Conservation (phyloP, 2,113 vertebrate species). For the Pelusios castaneus region DNA sequence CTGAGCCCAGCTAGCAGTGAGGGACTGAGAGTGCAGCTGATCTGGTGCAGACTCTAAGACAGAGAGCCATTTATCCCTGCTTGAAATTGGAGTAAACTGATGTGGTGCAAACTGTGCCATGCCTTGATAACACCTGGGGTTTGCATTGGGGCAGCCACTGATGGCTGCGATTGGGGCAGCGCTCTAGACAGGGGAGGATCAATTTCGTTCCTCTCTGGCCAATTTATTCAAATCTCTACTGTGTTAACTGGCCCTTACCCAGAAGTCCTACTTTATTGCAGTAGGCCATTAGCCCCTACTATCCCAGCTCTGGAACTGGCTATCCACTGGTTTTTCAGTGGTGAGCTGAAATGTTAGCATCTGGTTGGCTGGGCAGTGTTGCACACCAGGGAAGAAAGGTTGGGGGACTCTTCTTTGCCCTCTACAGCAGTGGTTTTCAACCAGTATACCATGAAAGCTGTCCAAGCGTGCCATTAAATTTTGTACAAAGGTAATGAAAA, state of each 20-base stretch:
- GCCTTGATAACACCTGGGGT: too few relatives aligned
- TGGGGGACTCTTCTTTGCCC: neutral
- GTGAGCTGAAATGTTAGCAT: neutral
- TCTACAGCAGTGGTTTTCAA: too few relatives aligned
- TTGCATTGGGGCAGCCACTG: too few relatives aligned
- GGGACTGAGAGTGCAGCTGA: neutral
- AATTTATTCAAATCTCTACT: neutral
- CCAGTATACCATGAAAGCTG: too few relatives aligned
- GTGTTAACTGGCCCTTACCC: neutral
- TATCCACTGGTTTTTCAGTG: neutral
- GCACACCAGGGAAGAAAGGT: neutral
- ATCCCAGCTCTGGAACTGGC: neutral
- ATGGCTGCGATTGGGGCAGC: too few relatives aligned
- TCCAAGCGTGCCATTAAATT: too few relatives aligned
- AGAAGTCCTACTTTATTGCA: neutral
- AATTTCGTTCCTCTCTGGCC: neutral
- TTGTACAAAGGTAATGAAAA: too few relatives aligned
- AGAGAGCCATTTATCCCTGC: neutral
- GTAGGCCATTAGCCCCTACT: neutral
- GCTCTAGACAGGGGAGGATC: too few relatives aligned
- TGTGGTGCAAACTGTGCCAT: neutral
- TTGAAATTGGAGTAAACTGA: neutral
- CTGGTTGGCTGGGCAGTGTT: too few relatives aligned
- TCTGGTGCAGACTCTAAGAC: neutral
- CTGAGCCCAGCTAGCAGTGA: neutral